Base-by-base conservation (phyloP, 1,140 invertebrate genomes). In the Mycetomoellerius zeteki region DNA sequence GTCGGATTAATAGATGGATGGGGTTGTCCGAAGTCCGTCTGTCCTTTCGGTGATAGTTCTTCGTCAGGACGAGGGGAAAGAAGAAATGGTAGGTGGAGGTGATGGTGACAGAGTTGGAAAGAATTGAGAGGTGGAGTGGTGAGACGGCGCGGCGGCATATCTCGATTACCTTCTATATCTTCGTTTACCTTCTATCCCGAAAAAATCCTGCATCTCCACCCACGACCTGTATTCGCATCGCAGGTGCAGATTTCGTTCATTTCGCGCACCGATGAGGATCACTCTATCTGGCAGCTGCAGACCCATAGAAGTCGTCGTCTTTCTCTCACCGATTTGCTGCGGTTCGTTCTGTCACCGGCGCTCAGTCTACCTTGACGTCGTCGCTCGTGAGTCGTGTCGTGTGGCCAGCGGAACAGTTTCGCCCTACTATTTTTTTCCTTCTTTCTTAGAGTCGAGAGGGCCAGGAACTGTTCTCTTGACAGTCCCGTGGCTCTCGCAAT, bases 1-100 rank as follows among this genome's bases (percentile, higher is more conserved):
- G 86, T 92, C 89, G 88, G 90, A 91, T 93, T 93, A 93, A 93
- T 91, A 90, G 92, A 92, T 89, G 85, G 88, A 92, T 91, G 86
- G 88, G 85, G 86, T 86, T 85, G 87, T 85, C 72, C 54, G 78
- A 56, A 54, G 58, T 58, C 47, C 52, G 50, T 62, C 62, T 72
- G 52, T 86, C 64, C 82, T 85, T 33, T 37, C 33, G 10, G 56
- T 52, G 81, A 86, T 87, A 58, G 64, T 65, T 78, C 50, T 27
- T 73, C 21, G 50, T 76, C 12, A 52, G 24, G 8, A 10, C 6
- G 58, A 14, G 16, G 12, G 24, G 12, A 62, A 24, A 21, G 37
- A 27, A 56, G 56, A 24, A 24, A 19, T 21, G 43, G n/a, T 47
- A 19, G 64, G 62, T 89, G 56, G 14, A 27, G 33, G 52, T 56